These are phyloP conservation scores for Anagrus nilaparvatae DNA, from an alignment of 1,140 invertebrate genomes.

Conservation along the genomic window DNA sequence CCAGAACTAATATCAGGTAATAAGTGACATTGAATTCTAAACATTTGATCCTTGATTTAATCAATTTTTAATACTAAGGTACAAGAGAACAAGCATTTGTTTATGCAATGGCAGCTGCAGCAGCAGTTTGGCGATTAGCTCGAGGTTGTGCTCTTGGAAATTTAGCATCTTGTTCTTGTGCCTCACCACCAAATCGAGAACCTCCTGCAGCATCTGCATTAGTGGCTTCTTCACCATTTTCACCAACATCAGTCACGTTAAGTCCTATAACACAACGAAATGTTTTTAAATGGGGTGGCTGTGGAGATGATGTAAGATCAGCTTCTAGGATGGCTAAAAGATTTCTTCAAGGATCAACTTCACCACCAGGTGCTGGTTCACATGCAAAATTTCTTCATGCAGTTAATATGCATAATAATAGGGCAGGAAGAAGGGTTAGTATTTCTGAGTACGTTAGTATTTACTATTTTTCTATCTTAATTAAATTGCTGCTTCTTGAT, in stretches of 20 bases:
- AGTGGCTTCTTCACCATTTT: conserved; percentile 25
- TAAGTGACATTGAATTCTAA: conserved; percentile 3
- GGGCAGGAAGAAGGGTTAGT: conserved; percentile 60
- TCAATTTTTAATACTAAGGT: conserved; percentile 38
- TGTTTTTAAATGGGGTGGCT: conserved; percentile 62
- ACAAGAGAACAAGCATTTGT: conserved; percentile 69
- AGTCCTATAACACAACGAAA: conserved; percentile 26
- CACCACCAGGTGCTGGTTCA: conserved; percentile 34
- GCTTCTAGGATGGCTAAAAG: conserved; percentile 50
- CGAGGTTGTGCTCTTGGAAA: conserved; percentile 57
- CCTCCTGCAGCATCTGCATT: conserved; percentile 37
- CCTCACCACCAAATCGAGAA: conserved; percentile 45
- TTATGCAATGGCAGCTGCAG: conserved; percentile 61
- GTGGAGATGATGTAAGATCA: conserved; percentile 55
- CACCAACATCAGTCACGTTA: conserved; percentile 27
- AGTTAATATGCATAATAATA: conserved; percentile 67
- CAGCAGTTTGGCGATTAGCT: conserved; percentile 59
- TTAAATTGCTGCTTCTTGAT: conserved; percentile 5
- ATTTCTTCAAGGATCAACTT: conserved; percentile 43
- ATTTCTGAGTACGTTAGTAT: too few relatives aligned
- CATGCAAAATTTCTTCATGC: conserved; percentile 47
- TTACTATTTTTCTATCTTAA: conserved; percentile 5
- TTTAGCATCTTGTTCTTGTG: conserved; percentile 53
- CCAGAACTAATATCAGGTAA: conserved; percentile 72
- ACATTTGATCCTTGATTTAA: neutral